Evolutionary conservation across 2,888 invertebrate genomes (phyloP).

Genomic region (Neoitamus cyanurus): DNA sequence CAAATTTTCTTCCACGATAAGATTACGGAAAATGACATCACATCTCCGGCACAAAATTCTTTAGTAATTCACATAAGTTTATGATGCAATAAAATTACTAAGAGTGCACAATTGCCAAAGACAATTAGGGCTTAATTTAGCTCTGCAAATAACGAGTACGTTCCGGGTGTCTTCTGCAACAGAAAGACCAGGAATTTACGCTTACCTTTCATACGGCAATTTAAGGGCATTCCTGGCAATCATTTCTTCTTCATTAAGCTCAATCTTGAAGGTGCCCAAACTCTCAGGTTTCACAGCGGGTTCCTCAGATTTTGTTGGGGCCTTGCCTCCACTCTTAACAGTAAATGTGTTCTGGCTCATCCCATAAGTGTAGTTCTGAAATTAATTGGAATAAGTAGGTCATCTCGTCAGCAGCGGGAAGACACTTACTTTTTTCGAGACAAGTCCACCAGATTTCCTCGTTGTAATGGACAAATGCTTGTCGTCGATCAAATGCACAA

Average conservation of each 20-base stretch:
- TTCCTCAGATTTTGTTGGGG: slow-evolving; percentile 36
- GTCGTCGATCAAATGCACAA: slow-evolving; percentile 58
- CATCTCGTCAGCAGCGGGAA: background rate
- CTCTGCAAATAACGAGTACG: background rate
- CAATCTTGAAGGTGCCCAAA: slow-evolving; percentile 64
- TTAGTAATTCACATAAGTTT: no score
- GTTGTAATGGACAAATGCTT: slow-evolving; percentile 58
- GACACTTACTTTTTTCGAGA: slow-evolving; percentile 56
- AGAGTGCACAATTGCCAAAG: no score
- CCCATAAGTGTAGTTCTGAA: slow-evolving; percentile 58
- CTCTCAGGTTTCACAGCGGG: slow-evolving; percentile 46
- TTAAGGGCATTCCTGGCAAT: slow-evolving; percentile 64
- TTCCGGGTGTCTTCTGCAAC: background rate
- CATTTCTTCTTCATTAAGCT: slow-evolving; percentile 64
- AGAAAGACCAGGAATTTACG: background rate
- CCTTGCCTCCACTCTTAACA: slow-evolving; percentile 54
- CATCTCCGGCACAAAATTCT: no score
- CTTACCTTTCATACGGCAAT: slow-evolving; percentile 65
- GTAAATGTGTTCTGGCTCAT: slow-evolving; percentile 58
- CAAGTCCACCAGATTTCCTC: slow-evolving; percentile 61
- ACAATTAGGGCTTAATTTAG: no score
- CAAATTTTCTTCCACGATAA: no score
- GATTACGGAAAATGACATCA: no score
- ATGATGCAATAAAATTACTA: no score
- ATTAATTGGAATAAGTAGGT: background rate